Conservation (phyloP, 2,888 invertebrate genomes). For the Stenodera caucasica region DNA sequence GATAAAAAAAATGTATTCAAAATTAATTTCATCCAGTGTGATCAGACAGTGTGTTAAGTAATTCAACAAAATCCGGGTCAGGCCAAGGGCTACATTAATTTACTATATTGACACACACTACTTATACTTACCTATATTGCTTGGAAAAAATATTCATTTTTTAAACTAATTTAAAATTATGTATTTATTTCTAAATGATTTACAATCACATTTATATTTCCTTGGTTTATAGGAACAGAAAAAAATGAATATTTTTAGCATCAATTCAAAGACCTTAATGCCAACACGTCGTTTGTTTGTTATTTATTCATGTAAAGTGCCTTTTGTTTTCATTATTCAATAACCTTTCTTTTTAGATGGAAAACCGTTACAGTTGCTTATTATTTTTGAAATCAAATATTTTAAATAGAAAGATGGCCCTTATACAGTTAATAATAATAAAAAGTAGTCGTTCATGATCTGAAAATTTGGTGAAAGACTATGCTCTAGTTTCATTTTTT, state of each 20-base stretch:
- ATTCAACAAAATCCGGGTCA: slow-evolving; percentile 39
- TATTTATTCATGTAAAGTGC: slow-evolving; percentile 1
- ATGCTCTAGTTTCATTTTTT: not conserved
- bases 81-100: slow-evolving; percentile 43
- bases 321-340: not conserved
- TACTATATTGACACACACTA: slow-evolving; percentile 35
- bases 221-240: too few species aligned
- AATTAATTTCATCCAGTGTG: slow-evolving; percentile 12
- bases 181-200: too few species aligned
- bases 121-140: slow-evolving; percentile 32
- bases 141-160: not conserved
- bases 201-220: not conserved
- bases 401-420: too few species aligned
- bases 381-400: not conserved
- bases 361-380: not conserved
- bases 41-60: slow-evolving; percentile 32
- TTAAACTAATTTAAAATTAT: too few species aligned
- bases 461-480: not conserved
- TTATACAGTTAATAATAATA: not conserved
- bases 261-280: slow-evolving; percentile 2
- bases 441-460: not conserved
- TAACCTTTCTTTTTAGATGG: not conserved
- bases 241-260: not conserved
- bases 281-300: not conserved
- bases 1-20: not conserved